These are phyloP conservation scores for Pogoniulus pusillus DNA, from an alignment of 2,797 vertebrate species.

Conservation along the genomic window DNA sequence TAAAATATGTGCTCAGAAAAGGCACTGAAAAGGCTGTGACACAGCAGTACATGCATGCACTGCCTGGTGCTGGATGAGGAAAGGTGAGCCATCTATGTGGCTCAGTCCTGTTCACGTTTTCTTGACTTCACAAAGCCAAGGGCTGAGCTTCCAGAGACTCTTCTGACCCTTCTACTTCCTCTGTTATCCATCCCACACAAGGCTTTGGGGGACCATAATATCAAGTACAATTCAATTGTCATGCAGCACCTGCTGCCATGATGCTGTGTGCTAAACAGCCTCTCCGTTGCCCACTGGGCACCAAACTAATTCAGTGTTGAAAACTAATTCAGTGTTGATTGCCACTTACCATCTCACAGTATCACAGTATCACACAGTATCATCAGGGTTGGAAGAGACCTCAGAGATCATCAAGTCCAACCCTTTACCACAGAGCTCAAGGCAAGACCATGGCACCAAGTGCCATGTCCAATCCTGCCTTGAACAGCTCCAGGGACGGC, in stretches of 20 bases:
- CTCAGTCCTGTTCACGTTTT: not conserved
- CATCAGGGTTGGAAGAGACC: too few relatives aligned
- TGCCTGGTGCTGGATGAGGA: not conserved
- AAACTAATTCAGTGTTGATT: not conserved
- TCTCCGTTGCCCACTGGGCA: not conserved
- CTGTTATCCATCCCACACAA: rapidly evolving
- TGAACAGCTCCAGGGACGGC: too few relatives aligned
- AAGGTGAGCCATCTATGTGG: not conserved
- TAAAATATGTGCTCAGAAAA: not conserved
- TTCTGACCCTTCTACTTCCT: not conserved
- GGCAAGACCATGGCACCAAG: too few relatives aligned
- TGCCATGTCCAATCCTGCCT: too few relatives aligned
- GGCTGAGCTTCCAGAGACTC: not conserved
- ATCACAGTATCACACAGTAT: too few relatives aligned
- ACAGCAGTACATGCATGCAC: not conserved
- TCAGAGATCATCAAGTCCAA: too few relatives aligned
- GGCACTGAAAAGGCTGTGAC: not conserved
- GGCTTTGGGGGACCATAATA: not conserved
- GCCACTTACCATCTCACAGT: not conserved
- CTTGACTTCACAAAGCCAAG: not conserved
- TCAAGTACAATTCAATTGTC: not conserved
- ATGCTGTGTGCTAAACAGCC: not conserved
- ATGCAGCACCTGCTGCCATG: not conserved
- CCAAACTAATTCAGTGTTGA: too few relatives aligned
- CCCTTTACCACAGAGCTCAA: too few relatives aligned